Conservation (phyloP, 2,888 invertebrate genomes). For the Catocala nupta region DNA sequence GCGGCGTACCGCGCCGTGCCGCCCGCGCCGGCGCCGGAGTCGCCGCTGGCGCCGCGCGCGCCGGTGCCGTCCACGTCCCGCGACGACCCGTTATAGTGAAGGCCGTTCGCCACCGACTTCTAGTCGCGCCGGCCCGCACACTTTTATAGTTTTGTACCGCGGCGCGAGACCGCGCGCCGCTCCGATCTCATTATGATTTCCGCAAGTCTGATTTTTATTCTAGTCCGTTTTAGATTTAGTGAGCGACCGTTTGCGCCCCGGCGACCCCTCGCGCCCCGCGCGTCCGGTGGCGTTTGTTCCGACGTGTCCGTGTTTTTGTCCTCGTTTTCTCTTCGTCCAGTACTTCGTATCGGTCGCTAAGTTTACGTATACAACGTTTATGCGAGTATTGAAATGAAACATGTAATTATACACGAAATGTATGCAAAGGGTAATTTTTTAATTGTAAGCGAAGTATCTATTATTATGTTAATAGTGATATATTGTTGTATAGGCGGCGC, state of each 20-base stretch:
- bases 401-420: conserved; percentile 60
- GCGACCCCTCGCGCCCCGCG: conserved; percentile 33
- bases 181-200: conserved; percentile 53
- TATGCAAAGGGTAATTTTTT: conserved; percentile 67
- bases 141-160: conserved; percentile 54
- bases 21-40: conserved; percentile 31
- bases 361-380: conserved; percentile 36
- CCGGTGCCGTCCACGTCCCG: conserved; percentile 54
- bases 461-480: conserved; percentile 52
- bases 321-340: conserved; percentile 63
- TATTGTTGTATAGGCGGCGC: conserved; percentile 54
- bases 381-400: conserved; percentile 43
- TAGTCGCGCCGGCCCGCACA: conserved; percentile 35
- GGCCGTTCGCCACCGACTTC: conserved; percentile 60
- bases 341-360: conserved; percentile 41
- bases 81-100: conserved; percentile 78
- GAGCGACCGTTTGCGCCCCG: conserved; percentile 34
- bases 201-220: conserved; percentile 75
- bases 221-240: conserved; percentile 66
- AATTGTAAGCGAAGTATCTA: conserved; percentile 62
- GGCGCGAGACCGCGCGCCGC: conserved; percentile 22
- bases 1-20: conserved; percentile 64
- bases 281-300: conserved; percentile 21
- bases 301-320: conserved; percentile 43
- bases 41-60: conserved; percentile 22